phyloP scores from a whole-genome alignment of 2,797 vertebrate species.

The Pteronotus mesoamericanus region DNA sequence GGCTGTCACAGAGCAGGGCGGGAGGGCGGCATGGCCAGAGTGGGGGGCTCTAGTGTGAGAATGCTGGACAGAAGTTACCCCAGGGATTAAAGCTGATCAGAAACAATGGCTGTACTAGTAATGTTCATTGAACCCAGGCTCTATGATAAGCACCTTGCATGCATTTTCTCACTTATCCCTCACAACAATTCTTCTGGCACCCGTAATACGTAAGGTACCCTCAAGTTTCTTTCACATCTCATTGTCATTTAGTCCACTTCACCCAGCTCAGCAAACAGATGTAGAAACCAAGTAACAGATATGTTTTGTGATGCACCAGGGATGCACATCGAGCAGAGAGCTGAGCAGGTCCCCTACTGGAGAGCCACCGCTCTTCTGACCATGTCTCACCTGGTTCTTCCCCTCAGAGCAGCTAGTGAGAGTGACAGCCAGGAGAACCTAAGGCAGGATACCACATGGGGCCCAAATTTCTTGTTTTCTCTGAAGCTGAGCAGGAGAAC shows the following conservation, averaged over 20 bases:
- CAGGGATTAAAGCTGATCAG: neutral
- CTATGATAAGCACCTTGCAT: neutral
- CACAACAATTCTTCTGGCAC: neutral
- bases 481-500: neutral
- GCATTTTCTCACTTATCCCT: neutral
- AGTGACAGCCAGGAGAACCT: neutral
- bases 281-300: neutral
- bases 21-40: neutral
- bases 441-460: neutral
- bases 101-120: neutral
- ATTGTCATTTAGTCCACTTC: neutral
- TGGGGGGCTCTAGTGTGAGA: neutral
- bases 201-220: neutral
- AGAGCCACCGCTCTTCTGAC: neutral
- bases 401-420: neutral
- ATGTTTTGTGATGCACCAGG: neutral
- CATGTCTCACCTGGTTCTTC: neutral
- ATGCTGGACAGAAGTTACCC: neutral
- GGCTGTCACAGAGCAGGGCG: neutral
- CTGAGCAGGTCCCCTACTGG: neutral
- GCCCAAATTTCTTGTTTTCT: neutral
- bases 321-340: neutral
- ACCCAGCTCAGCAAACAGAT: neutral
- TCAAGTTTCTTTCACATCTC: neutral
- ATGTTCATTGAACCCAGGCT: neutral